phyloP scores from a whole-genome alignment of 1,140 invertebrate species.

The Plectrocnemia conspersa region DNA sequence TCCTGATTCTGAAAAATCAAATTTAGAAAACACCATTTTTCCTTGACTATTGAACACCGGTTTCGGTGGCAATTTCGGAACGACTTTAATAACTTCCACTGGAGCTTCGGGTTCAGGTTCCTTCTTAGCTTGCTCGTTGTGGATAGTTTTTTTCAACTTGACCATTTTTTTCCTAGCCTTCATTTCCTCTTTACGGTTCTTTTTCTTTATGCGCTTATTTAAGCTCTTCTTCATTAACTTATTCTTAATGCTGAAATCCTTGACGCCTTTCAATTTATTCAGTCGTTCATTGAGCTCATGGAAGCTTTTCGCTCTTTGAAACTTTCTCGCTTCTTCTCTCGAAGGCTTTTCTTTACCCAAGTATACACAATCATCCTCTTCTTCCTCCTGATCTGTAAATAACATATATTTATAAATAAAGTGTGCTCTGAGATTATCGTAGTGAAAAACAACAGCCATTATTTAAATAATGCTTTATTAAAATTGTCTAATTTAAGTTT shows the following conservation, averaged over 20 bases:
- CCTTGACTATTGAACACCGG: conserved; percentile 72
- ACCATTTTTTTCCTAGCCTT: conserved; percentile 23
- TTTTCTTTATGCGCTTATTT: conserved; percentile 27
- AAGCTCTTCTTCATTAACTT: conserved; percentile 34
- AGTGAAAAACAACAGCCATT: too few species aligned
- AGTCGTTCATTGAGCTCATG: conserved; percentile 29
- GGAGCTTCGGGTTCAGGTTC: conserved; percentile 21
- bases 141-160: conserved; percentile 1
- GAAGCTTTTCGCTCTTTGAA: conserved; percentile 30
- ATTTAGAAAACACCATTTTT: conserved; percentile 79
- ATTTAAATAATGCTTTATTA: too few species aligned
- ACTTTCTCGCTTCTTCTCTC: conserved; percentile 27
- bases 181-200: conserved; percentile 25
- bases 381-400: too few species aligned
- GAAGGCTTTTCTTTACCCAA: conserved; percentile 23
- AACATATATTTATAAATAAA: too few species aligned
- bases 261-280: conserved; percentile 25
- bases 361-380: conserved; percentile 29
- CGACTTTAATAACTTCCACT: conserved; percentile 41
- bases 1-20: conserved; percentile 67
- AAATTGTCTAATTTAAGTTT: too few species aligned
- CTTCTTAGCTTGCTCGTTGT: conserved; percentile 8
- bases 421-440: too few species aligned
- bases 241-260: conserved; percentile 32
- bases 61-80: conserved; percentile 46